Conservation (phyloP, 2,797 vertebrate species). For the Falco biarmicus region DNA sequence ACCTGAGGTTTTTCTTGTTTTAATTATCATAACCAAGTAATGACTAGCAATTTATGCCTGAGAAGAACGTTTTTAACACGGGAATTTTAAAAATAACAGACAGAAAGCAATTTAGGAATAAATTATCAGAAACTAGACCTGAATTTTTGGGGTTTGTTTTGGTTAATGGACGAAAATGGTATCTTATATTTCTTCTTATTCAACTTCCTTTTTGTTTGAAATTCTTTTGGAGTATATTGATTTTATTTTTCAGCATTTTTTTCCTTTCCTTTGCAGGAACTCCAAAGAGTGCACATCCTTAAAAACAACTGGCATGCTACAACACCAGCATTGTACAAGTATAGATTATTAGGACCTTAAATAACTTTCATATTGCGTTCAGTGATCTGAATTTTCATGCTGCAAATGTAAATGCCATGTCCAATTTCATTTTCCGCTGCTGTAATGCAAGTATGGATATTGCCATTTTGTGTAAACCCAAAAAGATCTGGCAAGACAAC, state of each 20-base stretch:
- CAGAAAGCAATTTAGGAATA: not conserved
- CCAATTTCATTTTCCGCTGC: conserved; percentile 55
- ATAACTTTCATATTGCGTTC: conserved; percentile 13
- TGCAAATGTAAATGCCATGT: conserved; percentile 68
- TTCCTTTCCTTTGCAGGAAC: not conserved
- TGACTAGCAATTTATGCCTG: not conserved
- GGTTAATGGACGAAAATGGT: not conserved
- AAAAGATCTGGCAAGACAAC: conserved; percentile 38
- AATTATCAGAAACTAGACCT: not conserved
- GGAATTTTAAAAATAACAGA: not conserved
- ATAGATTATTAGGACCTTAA: conserved; percentile 30
- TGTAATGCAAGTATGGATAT: conserved; percentile 55
- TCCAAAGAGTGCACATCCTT: not conserved
- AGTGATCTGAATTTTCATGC: conserved; percentile 62
- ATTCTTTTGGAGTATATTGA: not conserved
- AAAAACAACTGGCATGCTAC: not conserved
- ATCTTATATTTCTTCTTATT: not conserved
- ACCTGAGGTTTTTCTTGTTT: not conserved
- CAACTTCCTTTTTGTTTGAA: not conserved
- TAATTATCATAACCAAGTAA: not conserved
- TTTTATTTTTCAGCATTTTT: not conserved
- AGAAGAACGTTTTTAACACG: not conserved
- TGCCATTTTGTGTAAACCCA: conserved; percentile 63
- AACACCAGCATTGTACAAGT: not conserved
- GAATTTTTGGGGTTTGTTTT: not conserved